These are phyloP conservation scores for Oncorhynchus gorbuscha DNA, from an alignment of 2,113 vertebrate species.

Conservation along the genomic window DNA sequence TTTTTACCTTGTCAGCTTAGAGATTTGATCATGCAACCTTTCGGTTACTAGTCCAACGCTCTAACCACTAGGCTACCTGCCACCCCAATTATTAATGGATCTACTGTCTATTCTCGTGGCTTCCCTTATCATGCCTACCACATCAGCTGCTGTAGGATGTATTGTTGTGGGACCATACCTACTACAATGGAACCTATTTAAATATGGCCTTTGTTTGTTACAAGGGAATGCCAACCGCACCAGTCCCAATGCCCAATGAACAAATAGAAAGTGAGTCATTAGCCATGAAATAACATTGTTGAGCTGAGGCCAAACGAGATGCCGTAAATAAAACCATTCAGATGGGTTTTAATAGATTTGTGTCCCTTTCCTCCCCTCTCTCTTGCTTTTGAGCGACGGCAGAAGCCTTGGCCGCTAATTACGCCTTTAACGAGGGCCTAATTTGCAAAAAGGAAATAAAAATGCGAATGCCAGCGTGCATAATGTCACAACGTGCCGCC, in stretches of 20 bases:
- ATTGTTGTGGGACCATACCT: background rate
- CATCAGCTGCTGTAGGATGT: too few relatives aligned
- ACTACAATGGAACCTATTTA: background rate
- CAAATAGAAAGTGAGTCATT: background rate
- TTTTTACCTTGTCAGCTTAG: too few relatives aligned
- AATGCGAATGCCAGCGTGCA: background rate
- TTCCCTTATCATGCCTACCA: background rate
- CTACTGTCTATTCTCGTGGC: background rate
- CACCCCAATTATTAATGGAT: too few relatives aligned
- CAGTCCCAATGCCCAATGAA: background rate
- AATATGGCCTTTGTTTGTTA: background rate
- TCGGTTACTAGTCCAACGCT: too few relatives aligned
- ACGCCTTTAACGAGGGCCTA: constrained; percentile 1
- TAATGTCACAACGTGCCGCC: background rate
- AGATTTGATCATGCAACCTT: too few relatives aligned
- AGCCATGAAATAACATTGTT: background rate
- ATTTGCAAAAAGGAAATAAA: constrained; percentile 2
- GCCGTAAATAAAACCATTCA: constrained; percentile 9
- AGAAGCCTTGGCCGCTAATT: constrained; percentile 17
- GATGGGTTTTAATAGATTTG: constrained; percentile 19
- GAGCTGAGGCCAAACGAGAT: background rate
- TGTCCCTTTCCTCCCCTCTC: background rate
- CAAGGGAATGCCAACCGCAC: background rate
- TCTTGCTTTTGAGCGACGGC: background rate
- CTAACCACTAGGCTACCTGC: too few relatives aligned